Evolutionary conservation across 2,797 vertebrate species (phyloP).

Genomic region (Pachyuromys duprasi): DNA sequence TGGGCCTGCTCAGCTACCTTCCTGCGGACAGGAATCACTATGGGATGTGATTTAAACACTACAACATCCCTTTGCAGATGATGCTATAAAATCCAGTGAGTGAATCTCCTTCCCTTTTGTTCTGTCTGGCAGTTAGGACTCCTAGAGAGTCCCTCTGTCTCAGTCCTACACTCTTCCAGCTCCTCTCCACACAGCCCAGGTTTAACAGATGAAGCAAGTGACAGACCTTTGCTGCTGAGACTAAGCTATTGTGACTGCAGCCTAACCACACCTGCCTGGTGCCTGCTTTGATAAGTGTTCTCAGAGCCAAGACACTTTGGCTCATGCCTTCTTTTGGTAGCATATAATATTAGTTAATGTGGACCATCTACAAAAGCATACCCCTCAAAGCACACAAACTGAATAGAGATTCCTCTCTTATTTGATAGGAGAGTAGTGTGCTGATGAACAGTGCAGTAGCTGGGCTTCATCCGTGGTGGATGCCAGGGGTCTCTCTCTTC

Average conservation of each 20-base stretch:
- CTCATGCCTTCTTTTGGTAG: background rate
- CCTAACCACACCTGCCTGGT: background rate
- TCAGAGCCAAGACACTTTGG: background rate
- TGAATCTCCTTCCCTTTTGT: background rate
- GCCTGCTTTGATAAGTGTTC: background rate
- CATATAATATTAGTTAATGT: background rate
- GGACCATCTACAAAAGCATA: background rate
- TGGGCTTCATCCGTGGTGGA: background rate
- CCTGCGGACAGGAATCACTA: background rate
- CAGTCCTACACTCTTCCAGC: background rate
- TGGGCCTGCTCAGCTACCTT: background rate
- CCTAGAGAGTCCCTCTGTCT: background rate
- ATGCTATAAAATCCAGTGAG: background rate
- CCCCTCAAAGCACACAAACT: background rate
- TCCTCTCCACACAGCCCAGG: background rate
- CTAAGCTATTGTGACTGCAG: background rate
- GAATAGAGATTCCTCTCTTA: background rate
- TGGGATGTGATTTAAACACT: background rate
- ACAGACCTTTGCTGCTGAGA: background rate
- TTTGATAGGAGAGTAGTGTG: background rate
- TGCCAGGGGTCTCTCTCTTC: conserved; percentile 24
- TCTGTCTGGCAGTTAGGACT: background rate
- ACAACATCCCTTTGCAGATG: background rate
- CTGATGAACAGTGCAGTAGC: background rate
- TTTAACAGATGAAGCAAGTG: background rate